These are phyloP conservation scores for Cassiopea andromeda DNA, from an alignment of 30 jellyfish, hydroid and myxozoan genomes.

Conservation along the genomic window DNA sequence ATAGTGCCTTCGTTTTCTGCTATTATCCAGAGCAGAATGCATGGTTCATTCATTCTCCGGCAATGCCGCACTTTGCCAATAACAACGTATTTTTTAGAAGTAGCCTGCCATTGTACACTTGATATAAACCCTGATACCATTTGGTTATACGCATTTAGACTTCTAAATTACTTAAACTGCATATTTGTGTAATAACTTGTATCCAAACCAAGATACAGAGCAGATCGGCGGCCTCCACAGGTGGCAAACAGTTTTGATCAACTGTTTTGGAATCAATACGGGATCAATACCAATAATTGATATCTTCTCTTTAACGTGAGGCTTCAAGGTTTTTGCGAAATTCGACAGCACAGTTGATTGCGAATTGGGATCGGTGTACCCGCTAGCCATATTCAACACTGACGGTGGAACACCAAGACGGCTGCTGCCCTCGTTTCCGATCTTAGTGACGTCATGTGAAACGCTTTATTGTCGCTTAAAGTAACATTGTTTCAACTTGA, in stretches of 20 bases:
- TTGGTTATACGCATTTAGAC: constrained; percentile 44
- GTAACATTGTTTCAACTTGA: too few species aligned
- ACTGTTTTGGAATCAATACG: not conserved
- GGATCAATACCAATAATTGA: constrained; percentile 25
- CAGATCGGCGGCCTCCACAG: constrained; percentile 15
- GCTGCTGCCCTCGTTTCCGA: too few species aligned
- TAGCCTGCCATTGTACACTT: constrained; percentile 45
- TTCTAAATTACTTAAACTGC: not conserved
- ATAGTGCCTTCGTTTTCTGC: constrained; percentile 55
- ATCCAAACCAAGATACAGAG: constrained; percentile 22
- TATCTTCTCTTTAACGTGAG: constrained; percentile 14
- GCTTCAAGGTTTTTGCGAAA: constrained; percentile 1
- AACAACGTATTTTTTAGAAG: constrained; percentile 29
- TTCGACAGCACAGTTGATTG: not conserved
- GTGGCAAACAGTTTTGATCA: constrained; percentile 11
- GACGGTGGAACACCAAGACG: too few species aligned
- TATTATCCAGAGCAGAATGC: constrained; percentile 45
- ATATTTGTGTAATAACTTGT: constrained; percentile 3
- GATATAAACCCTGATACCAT: constrained; percentile 62
- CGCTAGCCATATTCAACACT: not conserved
- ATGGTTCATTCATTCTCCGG: constrained; percentile 68
- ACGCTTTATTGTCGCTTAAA: too few species aligned
- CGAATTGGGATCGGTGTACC: not conserved
- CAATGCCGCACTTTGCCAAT: constrained; percentile 60
- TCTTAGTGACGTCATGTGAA: too few species aligned